Conservation (phyloP, 2,113 vertebrate species). For the Electrona antarctica region DNA sequence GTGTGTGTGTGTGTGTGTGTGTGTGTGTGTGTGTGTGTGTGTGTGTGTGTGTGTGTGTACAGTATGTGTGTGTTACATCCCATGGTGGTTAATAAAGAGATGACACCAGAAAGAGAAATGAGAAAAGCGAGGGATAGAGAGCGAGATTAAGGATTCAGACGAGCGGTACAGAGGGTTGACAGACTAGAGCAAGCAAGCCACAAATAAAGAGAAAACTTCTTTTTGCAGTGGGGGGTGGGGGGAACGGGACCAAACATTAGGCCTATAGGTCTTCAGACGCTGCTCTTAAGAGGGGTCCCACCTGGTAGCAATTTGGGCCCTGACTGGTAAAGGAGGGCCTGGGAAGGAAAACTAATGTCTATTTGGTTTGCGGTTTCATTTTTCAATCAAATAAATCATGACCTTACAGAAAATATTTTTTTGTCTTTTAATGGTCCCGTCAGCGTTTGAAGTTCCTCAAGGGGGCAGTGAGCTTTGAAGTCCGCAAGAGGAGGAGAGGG, state of each 20-base stretch:
- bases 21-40: too few species aligned
- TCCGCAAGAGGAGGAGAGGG: conserved; percentile 39
- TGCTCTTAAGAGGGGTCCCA: conserved; percentile 68
- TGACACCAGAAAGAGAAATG: background rate
- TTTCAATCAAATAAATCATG: conserved; percentile 83
- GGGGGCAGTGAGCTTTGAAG: conserved; percentile 72
- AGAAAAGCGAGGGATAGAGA: conserved; percentile 20
- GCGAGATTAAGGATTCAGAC: conserved; percentile 6
- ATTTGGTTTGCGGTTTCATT: conserved; percentile 78
- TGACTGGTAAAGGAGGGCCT: conserved; percentile 62
- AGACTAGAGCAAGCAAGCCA: conserved; percentile 41
- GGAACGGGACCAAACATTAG: too few species aligned
- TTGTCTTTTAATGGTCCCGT: conserved; percentile 75
- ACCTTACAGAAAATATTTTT: conserved; percentile 80
- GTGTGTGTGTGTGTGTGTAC: too few species aligned
- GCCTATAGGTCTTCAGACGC: conserved; percentile 23
- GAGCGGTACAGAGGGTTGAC: conserved; percentile 1
- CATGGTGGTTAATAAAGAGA: conserved; percentile 9
- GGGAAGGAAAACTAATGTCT: conserved; percentile 71
- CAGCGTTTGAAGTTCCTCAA: conserved; percentile 74
- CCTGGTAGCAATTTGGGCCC: conserved; percentile 74
- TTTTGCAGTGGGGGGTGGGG: background rate
- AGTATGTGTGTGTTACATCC: too few species aligned
- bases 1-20: background rate
- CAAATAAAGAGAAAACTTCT: background rate